Percentiles rank a stretch among this genome's conserved stretches.
Conservation (phyloP, 2,113 vertebrate species). For the Pontoporia blainvillei region DNA sequence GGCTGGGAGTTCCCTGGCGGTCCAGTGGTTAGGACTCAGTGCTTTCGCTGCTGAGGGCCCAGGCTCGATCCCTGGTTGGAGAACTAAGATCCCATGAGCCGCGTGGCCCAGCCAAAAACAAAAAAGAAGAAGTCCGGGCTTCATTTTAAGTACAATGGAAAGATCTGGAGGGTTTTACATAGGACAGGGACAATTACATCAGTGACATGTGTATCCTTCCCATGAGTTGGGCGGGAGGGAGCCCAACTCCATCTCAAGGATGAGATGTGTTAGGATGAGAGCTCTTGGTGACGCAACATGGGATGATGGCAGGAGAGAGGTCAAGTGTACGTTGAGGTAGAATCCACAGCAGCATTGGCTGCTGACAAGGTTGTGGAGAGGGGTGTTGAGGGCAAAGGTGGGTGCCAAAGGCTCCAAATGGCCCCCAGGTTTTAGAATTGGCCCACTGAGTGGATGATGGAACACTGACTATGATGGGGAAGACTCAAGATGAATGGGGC, state of each 20-base stretch:
- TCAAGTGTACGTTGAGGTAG: background rate
- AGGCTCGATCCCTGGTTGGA: too few relatives aligned
- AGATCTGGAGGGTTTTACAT: background rate
- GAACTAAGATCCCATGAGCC: too few relatives aligned
- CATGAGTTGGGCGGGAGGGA: background rate
- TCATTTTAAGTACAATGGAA: background rate
- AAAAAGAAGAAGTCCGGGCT: background rate
- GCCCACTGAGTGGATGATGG: background rate
- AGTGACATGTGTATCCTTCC: rapidly evolving
- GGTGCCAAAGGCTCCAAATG: too few relatives aligned
- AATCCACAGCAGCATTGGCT: background rate
- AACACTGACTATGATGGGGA: too few relatives aligned
- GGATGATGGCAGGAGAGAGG: background rate
- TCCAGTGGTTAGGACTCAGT: too few relatives aligned
- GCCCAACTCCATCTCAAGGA: background rate
- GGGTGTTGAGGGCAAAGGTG: too few relatives aligned
- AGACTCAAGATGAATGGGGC: background rate
- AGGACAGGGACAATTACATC: background rate
- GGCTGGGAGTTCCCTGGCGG: background rate
- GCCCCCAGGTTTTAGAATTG: background rate
- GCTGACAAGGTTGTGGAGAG: background rate
- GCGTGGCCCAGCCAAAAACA: too few relatives aligned
- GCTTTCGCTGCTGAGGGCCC: too few relatives aligned
- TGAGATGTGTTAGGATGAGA: background rate
- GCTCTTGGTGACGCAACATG: background rate